phyloP scores from a whole-genome alignment of 2,113 vertebrate genomes.

The Hyperopisus bebe region DNA sequence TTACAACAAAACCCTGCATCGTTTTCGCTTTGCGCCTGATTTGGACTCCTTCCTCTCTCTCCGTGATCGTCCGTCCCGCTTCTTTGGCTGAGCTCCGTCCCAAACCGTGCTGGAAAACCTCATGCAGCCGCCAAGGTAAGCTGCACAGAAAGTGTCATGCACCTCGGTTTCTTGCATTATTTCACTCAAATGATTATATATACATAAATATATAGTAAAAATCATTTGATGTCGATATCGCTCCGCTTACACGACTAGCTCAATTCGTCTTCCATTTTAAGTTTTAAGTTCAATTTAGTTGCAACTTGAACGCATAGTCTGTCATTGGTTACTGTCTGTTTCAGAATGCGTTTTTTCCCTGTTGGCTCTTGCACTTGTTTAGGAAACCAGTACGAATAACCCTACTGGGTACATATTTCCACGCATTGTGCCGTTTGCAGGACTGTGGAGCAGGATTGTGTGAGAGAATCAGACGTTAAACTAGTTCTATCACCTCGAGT shows the following conservation, averaged over 20 bases:
- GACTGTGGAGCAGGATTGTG: neutral
- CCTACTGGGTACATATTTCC: neutral
- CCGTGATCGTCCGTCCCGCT: slow-evolving; percentile 39
- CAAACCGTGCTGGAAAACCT: slow-evolving; percentile 62
- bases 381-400: neutral
- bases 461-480: neutral
- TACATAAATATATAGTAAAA: neutral
- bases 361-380: neutral
- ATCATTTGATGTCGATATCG: neutral
- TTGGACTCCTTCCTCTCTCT: slow-evolving; percentile 31
- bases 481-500: neutral
- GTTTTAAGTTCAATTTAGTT: neutral
- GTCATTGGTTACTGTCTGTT: neutral
- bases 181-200: neutral
- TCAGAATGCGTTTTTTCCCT: neutral
- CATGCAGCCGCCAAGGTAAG: slow-evolving; percentile 86
- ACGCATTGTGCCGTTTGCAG: neutral
- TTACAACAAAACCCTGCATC: slow-evolving; percentile 41
- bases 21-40: slow-evolving; percentile 21
- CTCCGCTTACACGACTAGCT: neutral
- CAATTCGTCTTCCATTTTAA: neutral
- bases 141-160: neutral
- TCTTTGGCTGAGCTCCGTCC: slow-evolving; percentile 51
- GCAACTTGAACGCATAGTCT: neutral
- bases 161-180: neutral